Conservation (phyloP, 2,797 vertebrate genomes). For the Melanogrammus aeglefinus region DNA sequence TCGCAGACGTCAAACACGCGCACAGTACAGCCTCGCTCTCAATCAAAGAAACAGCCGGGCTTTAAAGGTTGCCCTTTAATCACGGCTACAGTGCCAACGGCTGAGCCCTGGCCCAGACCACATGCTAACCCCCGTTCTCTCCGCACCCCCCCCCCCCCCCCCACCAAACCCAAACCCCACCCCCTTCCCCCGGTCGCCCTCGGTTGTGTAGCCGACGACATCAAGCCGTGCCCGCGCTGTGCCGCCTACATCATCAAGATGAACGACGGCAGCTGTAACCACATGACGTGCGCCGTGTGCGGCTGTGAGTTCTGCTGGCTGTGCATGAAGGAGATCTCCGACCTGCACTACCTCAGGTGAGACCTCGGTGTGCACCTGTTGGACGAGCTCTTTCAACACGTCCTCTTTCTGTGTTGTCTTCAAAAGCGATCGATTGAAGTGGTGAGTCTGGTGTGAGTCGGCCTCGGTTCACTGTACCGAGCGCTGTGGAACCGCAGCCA, state of each 20-base stretch:
- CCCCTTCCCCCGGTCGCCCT: background rate
- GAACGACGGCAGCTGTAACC: constrained; percentile 98
- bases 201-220: constrained; percentile 84
- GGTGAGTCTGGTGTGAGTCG: too few relatives aligned
- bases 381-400: too few relatives aligned
- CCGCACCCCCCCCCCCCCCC: too few relatives aligned
- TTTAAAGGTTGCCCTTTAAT: background rate
- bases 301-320: constrained; percentile 99
- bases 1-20: too few relatives aligned
- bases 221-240: constrained; percentile 95
- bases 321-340: constrained; percentile 99
- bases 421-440: too few relatives aligned
- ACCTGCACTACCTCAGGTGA: constrained; percentile 97
- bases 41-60: background rate
- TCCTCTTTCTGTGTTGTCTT: too few relatives aligned
- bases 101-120: background rate
- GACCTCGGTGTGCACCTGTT: background rate
- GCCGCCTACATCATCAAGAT: constrained; percentile 98
- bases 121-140: background rate
- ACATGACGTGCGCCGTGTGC: constrained; percentile 97
- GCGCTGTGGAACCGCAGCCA: background rate
- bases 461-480: too few relatives aligned
- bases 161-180: too few relatives aligned
- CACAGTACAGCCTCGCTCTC: background rate
- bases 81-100: background rate